Conservation (phyloP, 2,797 vertebrate genomes). For the Parauchenoglanis ngamensis region DNA sequence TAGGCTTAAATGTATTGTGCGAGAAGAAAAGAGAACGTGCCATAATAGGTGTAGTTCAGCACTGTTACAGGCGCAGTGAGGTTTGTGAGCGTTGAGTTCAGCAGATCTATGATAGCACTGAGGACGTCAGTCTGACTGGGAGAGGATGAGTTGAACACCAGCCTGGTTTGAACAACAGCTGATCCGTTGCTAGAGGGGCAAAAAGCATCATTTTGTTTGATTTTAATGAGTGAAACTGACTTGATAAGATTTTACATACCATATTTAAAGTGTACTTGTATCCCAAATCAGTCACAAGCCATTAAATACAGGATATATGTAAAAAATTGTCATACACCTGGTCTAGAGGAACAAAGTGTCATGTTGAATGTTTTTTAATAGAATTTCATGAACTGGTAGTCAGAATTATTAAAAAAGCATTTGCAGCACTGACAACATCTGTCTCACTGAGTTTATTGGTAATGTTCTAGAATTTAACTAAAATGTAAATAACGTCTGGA, state of each 20-base stretch:
- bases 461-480: no score
- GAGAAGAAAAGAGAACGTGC: neutral
- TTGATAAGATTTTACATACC: neutral
- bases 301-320: neutral
- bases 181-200: neutral
- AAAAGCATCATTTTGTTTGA: neutral
- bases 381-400: no score
- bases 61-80: neutral
- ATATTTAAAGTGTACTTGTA: no score
- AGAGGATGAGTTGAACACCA: conserved; percentile 23
- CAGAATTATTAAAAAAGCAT: neutral
- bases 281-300: no score
- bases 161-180: neutral
- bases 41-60: conserved; percentile 1
- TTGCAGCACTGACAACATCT: neutral
- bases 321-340: conserved; percentile 14
- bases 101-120: neutral
- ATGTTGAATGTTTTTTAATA: neutral
- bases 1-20: neutral
- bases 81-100: neutral
- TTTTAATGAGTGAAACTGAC: neutral
- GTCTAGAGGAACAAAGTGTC: neutral
- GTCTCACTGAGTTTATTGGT: neutral
- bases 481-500: neutral
- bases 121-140: neutral